A percentile compares a stretch with the other conserved stretches of the same genome.
Conservation (phyloP, 2,888 invertebrate genomes). For the Emmelina monodactyla region DNA sequence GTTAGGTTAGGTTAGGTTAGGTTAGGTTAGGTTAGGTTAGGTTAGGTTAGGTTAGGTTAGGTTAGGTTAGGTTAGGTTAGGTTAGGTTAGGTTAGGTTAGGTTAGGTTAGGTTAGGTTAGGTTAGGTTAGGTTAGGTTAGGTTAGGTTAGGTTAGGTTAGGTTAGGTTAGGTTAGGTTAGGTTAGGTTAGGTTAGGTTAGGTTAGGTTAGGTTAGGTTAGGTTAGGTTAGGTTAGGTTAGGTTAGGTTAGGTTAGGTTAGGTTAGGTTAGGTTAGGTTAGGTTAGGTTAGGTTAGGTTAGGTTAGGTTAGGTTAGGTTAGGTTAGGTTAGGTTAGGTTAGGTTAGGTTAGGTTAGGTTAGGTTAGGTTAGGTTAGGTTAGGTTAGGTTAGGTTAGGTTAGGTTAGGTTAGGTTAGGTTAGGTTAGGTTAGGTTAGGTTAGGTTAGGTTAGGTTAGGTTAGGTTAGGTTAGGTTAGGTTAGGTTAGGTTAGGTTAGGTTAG, state of each 20-base stretch:
- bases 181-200: constrained; percentile 7
- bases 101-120: constrained; percentile 17
- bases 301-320: constrained; percentile 4
- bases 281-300: constrained; percentile 4
- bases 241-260: constrained; percentile 6
- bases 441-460: constrained; percentile 4
- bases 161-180: constrained; percentile 13
- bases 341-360: constrained; percentile 4
- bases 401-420: constrained; percentile 4
- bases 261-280: constrained; percentile 4
- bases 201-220: constrained; percentile 7
- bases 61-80: constrained; percentile 17
- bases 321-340: constrained; percentile 4
- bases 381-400: constrained; percentile 4
- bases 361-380: constrained; percentile 4
- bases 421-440: constrained; percentile 4
- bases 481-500: constrained; percentile 4
- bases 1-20: constrained; percentile 17
- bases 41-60: constrained; percentile 17
- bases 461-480: constrained; percentile 4
- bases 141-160: constrained; percentile 14
- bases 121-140: constrained; percentile 16
- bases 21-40: constrained; percentile 16
- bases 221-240: constrained; percentile 7
- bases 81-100: constrained; percentile 17